Evolutionary conservation across 2,888 invertebrate genomes (phyloP).

Genomic region (Ethmia dodecea): DNA sequence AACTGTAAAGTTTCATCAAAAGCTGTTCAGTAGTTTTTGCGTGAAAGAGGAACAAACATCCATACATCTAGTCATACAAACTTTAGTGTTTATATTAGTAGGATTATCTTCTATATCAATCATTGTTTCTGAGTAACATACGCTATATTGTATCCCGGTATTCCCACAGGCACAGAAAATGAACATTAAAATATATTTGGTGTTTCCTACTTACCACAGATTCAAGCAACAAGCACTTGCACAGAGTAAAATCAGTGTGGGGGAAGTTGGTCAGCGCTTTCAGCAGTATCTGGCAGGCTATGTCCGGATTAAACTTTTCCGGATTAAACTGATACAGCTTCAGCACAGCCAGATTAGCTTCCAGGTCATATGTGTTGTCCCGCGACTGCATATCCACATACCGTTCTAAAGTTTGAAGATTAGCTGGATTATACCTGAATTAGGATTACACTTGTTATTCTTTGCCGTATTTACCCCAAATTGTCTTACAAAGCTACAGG

Average conservation of each 20-base stretch:
- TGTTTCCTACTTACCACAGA: slow-evolving; percentile 62
- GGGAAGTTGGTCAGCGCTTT: slow-evolving; percentile 98
- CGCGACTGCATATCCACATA: slow-evolving; percentile 96
- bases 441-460: slow-evolving; percentile 6
- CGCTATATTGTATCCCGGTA: too few relatives aligned
- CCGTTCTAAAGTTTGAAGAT: slow-evolving; percentile 91
- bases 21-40: too few relatives aligned
- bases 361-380: slow-evolving; percentile 96
- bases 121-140: too few relatives aligned
- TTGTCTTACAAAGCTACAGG: too few relatives aligned
- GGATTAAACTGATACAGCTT: slow-evolving; percentile 99
- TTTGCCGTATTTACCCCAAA: background rate
- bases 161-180: too few relatives aligned
- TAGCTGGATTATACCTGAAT: slow-evolving; percentile 96
- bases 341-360: slow-evolving; percentile 96
- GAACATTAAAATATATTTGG: too few relatives aligned
- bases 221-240: slow-evolving; percentile 96
- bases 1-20: too few relatives aligned
- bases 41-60: too few relatives aligned
- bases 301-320: slow-evolving; percentile 87
- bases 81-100: too few relatives aligned
- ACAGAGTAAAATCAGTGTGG: slow-evolving; percentile 97
- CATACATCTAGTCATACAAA: too few relatives aligned
- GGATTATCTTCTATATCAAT: too few relatives aligned
- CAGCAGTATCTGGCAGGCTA: slow-evolving; percentile 93